Evolutionary conservation across 1,140 invertebrate species (phyloP), one percentile per base, ranked within the genome.

Genomic region (Zophobas atratus): DNA sequence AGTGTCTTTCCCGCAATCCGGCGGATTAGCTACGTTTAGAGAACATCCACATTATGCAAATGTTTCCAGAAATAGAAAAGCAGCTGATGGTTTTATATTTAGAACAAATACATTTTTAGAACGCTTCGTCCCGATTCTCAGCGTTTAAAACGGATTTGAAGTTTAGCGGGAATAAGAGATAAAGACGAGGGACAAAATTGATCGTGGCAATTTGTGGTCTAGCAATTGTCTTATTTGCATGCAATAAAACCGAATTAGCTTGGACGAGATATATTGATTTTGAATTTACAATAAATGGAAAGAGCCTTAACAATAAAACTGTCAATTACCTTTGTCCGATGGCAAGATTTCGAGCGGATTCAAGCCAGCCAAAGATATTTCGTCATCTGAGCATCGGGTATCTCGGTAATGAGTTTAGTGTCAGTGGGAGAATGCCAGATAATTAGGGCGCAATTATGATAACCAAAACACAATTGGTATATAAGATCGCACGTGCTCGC

Each of bases 401-500:
- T 67, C 60, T 67, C 39, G 43, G 60, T 67, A 67, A 67, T 67
- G 60, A 67, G 60, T 67, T 67, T 67, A 67, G 39, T 67, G 60
- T 41, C 60, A 67, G 60, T 43, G 60, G 60, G 38, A 67, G 60
- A 67, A 67, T 67, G 60, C 60, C 43, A 43, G 60, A 67, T 67
- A 67, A 67, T 67, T 67, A 67, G 60, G 35, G n/a, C 60, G 60
- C 60, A 67, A 67, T 67, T 67, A 67, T 67, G 60, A 67, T 67
- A 67, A 67, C 60, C 60, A 67, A 43, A 67, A 43, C 39, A 48
- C 60, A 41, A 67, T 67, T 43, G 39, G 39, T 67, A 33, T 67
- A 43, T 41, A 41, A 63, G 57, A 41, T 67, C 60, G 60, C 60
- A 67, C 60, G 60, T 67, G 60, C 60, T 67, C 35, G 60, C 32